phyloP scores from a whole-genome alignment of 2,888 invertebrate genomes.

The Ceramica pisi region DNA sequence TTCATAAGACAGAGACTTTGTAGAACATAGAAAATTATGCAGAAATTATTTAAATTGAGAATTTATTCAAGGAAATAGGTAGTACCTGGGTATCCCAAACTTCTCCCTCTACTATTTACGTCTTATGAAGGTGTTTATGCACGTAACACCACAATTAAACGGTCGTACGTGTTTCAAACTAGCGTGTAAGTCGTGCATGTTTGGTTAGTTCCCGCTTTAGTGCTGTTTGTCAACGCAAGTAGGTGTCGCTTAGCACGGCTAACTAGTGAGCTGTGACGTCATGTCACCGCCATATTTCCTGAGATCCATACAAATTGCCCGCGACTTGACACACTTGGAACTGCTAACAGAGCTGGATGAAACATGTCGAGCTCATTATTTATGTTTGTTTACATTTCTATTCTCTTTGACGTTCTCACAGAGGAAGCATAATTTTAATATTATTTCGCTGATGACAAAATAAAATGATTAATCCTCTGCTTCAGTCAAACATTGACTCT shows the following conservation, averaged over 20 bases:
- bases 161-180: conserved; percentile 50
- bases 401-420: neutral
- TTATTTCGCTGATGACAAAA: neutral
- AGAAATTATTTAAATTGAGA: conserved; percentile 7
- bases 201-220: conserved; percentile 41
- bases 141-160: conserved; percentile 52
- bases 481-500: neutral
- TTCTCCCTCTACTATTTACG: neutral
- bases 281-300: conserved; percentile 52
- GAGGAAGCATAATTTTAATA: neutral
- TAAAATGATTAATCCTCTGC: neutral
- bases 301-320: conserved; percentile 61
- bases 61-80: conserved; percentile 4
- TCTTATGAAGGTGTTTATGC: conserved; percentile 35
- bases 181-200: conserved; percentile 52
- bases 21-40: neutral
- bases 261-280: conserved; percentile 50
- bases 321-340: conserved; percentile 51
- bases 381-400: conserved; percentile 20
- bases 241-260: conserved; percentile 48
- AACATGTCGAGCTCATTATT: conserved; percentile 35
- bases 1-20: neutral
- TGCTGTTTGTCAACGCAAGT: conserved; percentile 54
- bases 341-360: conserved; percentile 40
- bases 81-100: conserved; percentile 2